Percentiles rank a stretch among this genome's conserved stretches.
These are phyloP conservation scores for Rhingia campestris DNA, from an alignment of 2,888 invertebrate species.

Conservation along the genomic window DNA sequence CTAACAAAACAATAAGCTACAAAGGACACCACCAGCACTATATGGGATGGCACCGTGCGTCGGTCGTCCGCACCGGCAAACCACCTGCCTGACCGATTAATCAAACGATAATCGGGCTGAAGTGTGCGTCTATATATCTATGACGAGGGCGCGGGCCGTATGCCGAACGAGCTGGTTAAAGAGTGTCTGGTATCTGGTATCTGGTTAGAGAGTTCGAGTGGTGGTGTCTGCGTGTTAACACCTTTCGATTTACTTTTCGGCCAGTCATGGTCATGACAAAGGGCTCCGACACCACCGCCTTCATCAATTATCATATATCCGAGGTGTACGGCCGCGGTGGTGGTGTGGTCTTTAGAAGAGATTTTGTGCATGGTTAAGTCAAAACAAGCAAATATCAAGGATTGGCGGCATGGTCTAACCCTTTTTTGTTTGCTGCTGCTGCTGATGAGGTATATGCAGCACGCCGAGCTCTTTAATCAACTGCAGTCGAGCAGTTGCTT, in stretches of 20 bases:
- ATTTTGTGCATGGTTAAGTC: conserved; percentile 61
- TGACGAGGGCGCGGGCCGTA: conserved; percentile 40
- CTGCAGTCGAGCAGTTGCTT: conserved; percentile 54
- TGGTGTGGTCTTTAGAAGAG: conserved; percentile 48
- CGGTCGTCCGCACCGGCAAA: conserved; percentile 20
- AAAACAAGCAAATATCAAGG: conserved; percentile 71
- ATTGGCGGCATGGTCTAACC: conserved; percentile 61
- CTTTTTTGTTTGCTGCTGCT: conserved; percentile 25
- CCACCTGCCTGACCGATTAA: conserved; percentile 71
- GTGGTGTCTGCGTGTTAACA: conserved; percentile 71
- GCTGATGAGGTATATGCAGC: conserved; percentile 42
- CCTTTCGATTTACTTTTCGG: conserved; percentile 66
- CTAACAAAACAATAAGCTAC: conserved; percentile 41
- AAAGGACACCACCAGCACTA: conserved; percentile 39
- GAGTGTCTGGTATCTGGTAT: conserved; percentile 6
- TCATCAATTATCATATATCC: conserved; percentile 63
- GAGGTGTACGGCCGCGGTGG: conserved; percentile 17
- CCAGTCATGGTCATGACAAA: conserved; percentile 70
- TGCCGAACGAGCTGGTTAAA: conserved; percentile 31
- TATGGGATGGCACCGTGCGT: conserved; percentile 38
- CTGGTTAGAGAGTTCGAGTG: conserved; percentile 43
- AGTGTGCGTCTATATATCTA: conserved; percentile 60
- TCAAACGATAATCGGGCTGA: conserved; percentile 69
- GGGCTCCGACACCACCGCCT: conserved; percentile 60
- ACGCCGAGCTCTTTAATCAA: conserved; percentile 65